These are phyloP conservation scores for Dendrocopos noguchii DNA, from an alignment of 2,113 vertebrate species.

Conservation along the genomic window DNA sequence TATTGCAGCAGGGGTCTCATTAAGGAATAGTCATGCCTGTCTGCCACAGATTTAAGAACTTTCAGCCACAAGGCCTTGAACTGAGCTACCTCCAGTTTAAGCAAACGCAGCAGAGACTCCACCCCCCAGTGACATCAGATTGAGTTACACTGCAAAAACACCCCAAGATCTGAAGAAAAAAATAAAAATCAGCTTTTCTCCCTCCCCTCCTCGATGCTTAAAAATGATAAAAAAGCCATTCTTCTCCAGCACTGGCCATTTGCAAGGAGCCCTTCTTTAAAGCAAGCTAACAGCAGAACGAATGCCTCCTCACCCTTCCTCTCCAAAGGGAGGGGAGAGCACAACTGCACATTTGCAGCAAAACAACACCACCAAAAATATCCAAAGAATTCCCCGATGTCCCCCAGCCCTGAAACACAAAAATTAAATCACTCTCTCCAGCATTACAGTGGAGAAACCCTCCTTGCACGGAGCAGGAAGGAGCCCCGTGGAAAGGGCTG, in stretches of 20 bases:
- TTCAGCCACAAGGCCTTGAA: constrained; percentile 70
- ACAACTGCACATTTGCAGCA: neutral
- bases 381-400: neutral
- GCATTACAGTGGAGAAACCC: neutral
- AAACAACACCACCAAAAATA: neutral
- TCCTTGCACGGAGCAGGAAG: neutral
- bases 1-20: constrained; percentile 65
- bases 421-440: neutral
- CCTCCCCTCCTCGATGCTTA: constrained; percentile 28
- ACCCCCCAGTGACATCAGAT: constrained; percentile 72
- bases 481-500: neutral
- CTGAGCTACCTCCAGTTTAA: constrained; percentile 66
- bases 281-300: neutral
- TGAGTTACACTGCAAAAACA: constrained; percentile 66
- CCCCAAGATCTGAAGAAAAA: constrained; percentile 28
- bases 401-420: neutral
- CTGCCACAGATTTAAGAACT: constrained; percentile 70
- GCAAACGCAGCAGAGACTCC: constrained; percentile 53
- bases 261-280: neutral
- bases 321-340: neutral
- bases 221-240: constrained; percentile 35
- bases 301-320: neutral
- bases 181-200: constrained; percentile 18
- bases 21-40: constrained; percentile 64
- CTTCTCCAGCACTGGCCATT: neutral